A percentile compares a stretch with the other conserved stretches of the same genome.
Conservation (phyloP, 2,797 vertebrate species). For the Borostomias antarcticus region DNA sequence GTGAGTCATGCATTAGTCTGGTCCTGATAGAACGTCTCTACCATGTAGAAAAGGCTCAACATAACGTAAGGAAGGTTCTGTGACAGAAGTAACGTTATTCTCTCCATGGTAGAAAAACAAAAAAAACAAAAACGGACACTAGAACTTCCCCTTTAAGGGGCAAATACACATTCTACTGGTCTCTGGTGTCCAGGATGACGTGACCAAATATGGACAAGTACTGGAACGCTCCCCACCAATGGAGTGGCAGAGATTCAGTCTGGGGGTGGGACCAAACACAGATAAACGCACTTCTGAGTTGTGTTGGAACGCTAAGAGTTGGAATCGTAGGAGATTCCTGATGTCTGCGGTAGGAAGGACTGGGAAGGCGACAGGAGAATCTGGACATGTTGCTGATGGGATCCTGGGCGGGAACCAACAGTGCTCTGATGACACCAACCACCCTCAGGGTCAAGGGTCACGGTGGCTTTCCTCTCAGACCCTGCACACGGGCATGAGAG, state of each 20-base stretch:
- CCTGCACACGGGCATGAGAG: not conserved
- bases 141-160: not conserved
- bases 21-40: not conserved
- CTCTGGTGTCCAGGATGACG: not conserved
- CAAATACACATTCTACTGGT: conserved; percentile 1
- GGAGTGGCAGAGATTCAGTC: not conserved
- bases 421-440: not conserved
- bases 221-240: not conserved
- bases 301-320: conserved; percentile 37
- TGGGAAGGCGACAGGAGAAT: conserved; percentile 38
- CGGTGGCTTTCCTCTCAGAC: not conserved
- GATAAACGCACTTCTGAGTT: conserved; percentile 59
- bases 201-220: not conserved
- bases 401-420: not conserved
- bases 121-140: not conserved
- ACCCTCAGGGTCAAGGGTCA: not conserved
- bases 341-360: conserved; percentile 36
- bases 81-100: not conserved
- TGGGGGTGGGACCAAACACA: not conserved
- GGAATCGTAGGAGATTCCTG: conserved; percentile 26
- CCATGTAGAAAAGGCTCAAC: conserved; percentile 5
- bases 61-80: not conserved
- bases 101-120: not conserved
- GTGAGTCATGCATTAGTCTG: conserved; percentile 12
- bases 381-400: too few species aligned